These are phyloP conservation scores for Micoletzkya japonica DNA, from an alignment of 2,888 invertebrate species.

Conservation along the genomic window DNA sequence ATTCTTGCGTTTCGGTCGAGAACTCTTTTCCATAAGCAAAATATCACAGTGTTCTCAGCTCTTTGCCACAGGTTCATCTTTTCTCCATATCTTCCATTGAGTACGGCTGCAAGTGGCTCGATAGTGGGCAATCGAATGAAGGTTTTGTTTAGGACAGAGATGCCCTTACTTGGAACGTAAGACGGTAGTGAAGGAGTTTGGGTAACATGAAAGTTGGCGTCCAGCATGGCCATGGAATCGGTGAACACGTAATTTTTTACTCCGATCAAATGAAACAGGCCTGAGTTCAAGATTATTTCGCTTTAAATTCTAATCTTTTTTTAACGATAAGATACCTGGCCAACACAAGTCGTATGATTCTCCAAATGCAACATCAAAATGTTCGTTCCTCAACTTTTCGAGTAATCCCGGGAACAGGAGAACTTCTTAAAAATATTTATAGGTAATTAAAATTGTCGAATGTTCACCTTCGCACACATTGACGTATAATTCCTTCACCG, in stretches of 20 bases:
- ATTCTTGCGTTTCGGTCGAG: background rate
- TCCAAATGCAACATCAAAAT: constrained; percentile 14
- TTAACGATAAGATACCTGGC: background rate
- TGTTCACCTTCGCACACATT: too few relatives aligned
- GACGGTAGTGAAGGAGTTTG: constrained; percentile 37
- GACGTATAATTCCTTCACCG: too few relatives aligned
- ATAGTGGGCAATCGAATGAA: background rate
- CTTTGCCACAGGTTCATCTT: constrained; percentile 11
- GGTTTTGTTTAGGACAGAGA: background rate
- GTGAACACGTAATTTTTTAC: constrained; percentile 9
- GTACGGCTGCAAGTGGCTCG: background rate
- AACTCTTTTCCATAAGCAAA: constrained; percentile 3
- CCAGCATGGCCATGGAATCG: constrained; percentile 21
- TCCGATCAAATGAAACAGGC: constrained; percentile 19
- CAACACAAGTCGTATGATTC: constrained; percentile 18
- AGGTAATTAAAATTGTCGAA: too few relatives aligned
- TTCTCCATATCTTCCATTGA: background rate
- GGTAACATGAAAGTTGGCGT: constrained; percentile 37
- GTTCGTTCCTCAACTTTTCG: constrained; percentile 3
- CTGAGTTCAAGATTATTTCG: too few relatives aligned
- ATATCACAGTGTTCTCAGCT: constrained; percentile 2
- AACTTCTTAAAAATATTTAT: background rate
- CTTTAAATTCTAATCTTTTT: too few relatives aligned
- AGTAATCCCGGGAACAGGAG: constrained; percentile 13
- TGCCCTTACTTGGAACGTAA: constrained; percentile 33